Evolutionary conservation across 2,113 vertebrate genomes (phyloP).

Genomic region (Jaculus jaculus): DNA sequence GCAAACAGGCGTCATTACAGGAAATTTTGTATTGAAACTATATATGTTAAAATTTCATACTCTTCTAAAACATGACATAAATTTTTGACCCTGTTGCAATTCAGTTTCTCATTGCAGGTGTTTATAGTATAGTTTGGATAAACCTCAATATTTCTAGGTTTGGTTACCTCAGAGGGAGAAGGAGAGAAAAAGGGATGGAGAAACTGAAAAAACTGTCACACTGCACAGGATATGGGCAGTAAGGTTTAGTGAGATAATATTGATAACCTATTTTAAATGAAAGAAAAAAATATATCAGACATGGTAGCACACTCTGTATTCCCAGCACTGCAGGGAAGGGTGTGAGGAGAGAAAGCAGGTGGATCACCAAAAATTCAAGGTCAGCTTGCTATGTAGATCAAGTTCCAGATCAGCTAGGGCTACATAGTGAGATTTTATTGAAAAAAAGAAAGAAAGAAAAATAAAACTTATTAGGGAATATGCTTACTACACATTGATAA

Average conservation of each 20-base stretch:
- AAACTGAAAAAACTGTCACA: neutral
- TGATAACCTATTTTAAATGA: neutral
- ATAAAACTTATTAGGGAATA: neutral
- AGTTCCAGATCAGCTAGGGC: too few species aligned
- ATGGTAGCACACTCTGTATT: too few species aligned
- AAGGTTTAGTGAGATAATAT: slow-evolving; percentile 42
- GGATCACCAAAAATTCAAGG: too few species aligned
- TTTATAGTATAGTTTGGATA: neutral
- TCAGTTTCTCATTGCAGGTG: neutral
- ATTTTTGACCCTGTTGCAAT: neutral
- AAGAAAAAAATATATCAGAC: too few species aligned
- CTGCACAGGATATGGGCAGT: neutral
- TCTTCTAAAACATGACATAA: neutral
- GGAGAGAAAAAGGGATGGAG: neutral
- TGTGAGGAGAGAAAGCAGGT: too few species aligned
- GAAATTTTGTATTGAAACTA: neutral
- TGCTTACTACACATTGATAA: neutral
- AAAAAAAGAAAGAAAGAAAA: neutral
- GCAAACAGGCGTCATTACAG: neutral
- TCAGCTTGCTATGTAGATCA: too few species aligned
- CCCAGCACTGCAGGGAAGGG: too few species aligned
- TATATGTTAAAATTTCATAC: neutral
- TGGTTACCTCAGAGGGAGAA: neutral
- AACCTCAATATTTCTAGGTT: neutral
- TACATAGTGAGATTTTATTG: too few species aligned